Base-by-base conservation (phyloP, 2,888 invertebrate species). In the Limenitis camilla region DNA sequence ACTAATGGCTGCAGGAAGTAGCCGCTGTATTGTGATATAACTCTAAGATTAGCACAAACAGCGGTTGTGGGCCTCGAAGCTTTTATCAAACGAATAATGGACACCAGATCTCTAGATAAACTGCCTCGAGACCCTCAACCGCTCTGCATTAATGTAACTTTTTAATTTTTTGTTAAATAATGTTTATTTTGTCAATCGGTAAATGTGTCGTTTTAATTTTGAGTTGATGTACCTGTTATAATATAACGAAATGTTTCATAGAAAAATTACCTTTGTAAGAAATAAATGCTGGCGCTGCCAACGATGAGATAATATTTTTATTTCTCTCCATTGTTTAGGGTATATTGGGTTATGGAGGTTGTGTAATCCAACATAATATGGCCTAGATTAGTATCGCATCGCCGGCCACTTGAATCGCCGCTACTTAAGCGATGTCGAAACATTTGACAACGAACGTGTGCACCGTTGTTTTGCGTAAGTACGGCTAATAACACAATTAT, bases 201-300 rank as follows among this genome's bases (percentile, higher is more conserved):
- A 73, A 69, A 66, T 76, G 82, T 82, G 83, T 79, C 70, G 78
- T 70, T 65, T 55, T 50, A 62, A 60, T 59, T 74, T 81, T 76
- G 86, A 87, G 85, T 86, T 85, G 74, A 84, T 82, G 86, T 86
- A 86, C 86, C 86, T 87, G 87, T 85, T 87, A 82, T 71, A 71
- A 53, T 72, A 71, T 67, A 65, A 68, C 45, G 67, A 69, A 68
- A 61, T 59, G 63, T 68, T 61, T 63, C 65, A 66, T 70, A 69
- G 65, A 59, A 58, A 61, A 63, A 70, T 63, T 64, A 67, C 64
- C 65, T 68, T 66, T 72, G 67, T 72, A 71, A 71, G 62, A 66
- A 71, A 69, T 63, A 68, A 77, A 78, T 74, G 60, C 64, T 72
- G 79, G 80, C 74, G 44, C 58, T 63, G 78, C 78, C 78, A 73